These are phyloP conservation scores for Prionailurus bengalensis DNA, from an alignment of 2,113 vertebrate species.

Conservation along the genomic window DNA sequence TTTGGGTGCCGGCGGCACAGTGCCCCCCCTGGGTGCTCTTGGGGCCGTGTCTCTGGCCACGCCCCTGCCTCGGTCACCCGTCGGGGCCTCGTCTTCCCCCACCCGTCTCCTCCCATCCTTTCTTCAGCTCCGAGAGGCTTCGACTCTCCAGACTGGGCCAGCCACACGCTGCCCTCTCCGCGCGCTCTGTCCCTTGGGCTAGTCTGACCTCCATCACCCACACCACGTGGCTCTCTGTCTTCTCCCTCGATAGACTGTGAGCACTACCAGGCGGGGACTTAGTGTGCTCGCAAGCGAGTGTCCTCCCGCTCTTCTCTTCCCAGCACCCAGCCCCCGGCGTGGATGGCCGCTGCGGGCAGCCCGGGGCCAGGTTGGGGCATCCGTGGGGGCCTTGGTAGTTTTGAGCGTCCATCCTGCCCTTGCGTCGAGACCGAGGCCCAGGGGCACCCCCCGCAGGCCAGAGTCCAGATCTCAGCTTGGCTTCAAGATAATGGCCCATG, in stretches of 20 bases:
- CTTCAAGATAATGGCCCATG: not conserved
- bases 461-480: not conserved
- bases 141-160: too few species aligned
- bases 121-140: not conserved
- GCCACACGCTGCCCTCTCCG: rapidly evolving
- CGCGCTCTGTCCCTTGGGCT: rapidly evolving
- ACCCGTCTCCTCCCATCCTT: rapidly evolving
- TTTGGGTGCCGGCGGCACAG: not conserved
- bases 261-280: not conserved
- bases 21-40: rapidly evolving
- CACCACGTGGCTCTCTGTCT: not conserved
- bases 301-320: not conserved
- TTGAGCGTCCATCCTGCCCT: not conserved
- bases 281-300: not conserved
- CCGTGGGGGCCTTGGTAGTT: not conserved
- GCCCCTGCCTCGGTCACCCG: not conserved
- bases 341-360: not conserved
- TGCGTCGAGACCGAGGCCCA: not conserved
- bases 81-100: not conserved
- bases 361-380: not conserved
- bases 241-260: not conserved
- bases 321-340: not conserved
- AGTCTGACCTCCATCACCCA: not conserved
- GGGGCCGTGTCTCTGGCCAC: not conserved
- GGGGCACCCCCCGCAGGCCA: not conserved